Conservation (phyloP, 2,113 vertebrate species). For the Phocoena phocoena region DNA sequence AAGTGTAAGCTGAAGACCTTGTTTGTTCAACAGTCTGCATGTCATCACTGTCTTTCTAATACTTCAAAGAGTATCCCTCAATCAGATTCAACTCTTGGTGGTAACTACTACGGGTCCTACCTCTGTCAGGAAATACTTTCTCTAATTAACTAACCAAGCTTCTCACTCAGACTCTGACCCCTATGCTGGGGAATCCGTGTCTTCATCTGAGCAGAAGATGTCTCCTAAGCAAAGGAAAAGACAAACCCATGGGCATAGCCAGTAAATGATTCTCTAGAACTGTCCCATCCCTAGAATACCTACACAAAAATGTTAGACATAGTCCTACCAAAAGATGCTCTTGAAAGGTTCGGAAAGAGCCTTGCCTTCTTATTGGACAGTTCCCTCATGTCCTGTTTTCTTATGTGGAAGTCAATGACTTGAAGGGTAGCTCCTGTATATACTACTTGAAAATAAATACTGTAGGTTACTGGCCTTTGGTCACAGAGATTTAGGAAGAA, state of each 20-base stretch:
- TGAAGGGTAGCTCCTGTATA: neutral
- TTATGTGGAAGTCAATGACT: neutral
- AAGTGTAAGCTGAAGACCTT: neutral
- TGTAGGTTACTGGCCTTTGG: neutral
- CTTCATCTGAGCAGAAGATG: neutral
- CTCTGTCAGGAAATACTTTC: constrained; percentile 8
- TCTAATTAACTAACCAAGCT: neutral
- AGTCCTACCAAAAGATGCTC: neutral
- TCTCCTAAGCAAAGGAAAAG: constrained; percentile 1
- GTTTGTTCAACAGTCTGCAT: neutral
- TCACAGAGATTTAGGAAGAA: neutral
- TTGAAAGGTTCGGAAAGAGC: neutral
- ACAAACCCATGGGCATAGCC: neutral
- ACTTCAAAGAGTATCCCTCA: neutral
- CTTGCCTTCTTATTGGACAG: neutral
- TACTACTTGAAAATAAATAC: neutral
- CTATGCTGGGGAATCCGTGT: neutral
- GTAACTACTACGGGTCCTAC: neutral
- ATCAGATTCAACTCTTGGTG: neutral
- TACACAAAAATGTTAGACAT: neutral
- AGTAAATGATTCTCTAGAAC: neutral
- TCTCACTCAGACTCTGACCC: neutral
- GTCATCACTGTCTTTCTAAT: neutral
- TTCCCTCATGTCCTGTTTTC: neutral
- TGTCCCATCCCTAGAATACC: neutral